These are phyloP conservation scores for Coregonus clupeaformis DNA, from an alignment of 2,113 vertebrate species.

Conservation along the genomic window DNA sequence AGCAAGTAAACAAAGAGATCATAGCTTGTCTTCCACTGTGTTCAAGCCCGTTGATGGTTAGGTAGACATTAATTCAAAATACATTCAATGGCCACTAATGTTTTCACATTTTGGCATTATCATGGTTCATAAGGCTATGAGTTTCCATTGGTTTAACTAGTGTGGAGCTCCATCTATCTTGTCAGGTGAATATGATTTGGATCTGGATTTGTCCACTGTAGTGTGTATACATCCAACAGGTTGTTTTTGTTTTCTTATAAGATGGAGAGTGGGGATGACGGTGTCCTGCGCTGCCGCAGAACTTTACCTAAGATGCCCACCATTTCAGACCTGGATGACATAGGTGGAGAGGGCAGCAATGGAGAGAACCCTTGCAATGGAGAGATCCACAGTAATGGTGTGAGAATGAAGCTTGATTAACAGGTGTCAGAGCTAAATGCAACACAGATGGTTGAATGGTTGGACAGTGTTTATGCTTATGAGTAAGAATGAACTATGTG, in stretches of 20 bases:
- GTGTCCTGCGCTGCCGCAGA: conserved; percentile 42
- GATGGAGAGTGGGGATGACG: conserved; percentile 60
- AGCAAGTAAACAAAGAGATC: no score
- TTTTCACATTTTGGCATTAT: background rate
- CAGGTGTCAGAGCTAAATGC: no score
- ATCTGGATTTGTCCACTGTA: no score
- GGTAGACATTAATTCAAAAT: background rate
- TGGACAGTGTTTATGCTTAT: background rate
- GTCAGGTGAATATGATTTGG: no score
- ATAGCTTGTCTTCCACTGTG: no score
- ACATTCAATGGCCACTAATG: background rate
- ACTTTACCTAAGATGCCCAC: conserved; percentile 14
- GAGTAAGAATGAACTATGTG: background rate
- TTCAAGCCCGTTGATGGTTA: background rate
- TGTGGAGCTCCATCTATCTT: no score
- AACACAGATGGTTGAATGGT: no score
- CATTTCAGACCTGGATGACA: conserved; percentile 35
- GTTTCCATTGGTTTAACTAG: no score
- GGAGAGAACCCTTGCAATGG: conserved; percentile 28
- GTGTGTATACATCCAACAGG: no score
- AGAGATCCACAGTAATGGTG: conserved; percentile 61
- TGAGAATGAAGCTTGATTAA: background rate
- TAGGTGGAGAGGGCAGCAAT: conserved; percentile 15
- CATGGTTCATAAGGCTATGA: no score
- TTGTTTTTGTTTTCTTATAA: conserved; percentile 19